phyloP scores from a whole-genome alignment of 2,797 vertebrate species.

The Mus spretus region DNA sequence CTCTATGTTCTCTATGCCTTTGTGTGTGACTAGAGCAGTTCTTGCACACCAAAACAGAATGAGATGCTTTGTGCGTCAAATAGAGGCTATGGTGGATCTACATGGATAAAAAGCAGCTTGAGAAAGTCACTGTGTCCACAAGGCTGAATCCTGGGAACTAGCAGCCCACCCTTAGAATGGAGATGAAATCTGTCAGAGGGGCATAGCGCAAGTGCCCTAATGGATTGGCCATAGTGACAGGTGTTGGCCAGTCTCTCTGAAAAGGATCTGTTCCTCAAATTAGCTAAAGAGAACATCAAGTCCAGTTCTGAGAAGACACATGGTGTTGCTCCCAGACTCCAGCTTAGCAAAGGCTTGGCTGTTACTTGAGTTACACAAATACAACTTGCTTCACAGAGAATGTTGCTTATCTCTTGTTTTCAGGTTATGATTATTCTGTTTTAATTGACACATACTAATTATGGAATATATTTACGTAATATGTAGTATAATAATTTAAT shows the following conservation, averaged over 20 bases:
- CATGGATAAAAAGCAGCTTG: constrained; percentile 19
- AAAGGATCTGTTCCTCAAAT: constrained; percentile 37
- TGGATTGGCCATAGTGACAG: constrained; percentile 30
- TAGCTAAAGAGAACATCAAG: constrained; percentile 32
- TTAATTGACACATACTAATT: neutral
- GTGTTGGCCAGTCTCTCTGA: neutral
- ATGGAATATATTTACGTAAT: neutral
- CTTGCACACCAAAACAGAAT: neutral
- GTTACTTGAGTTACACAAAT: neutral
- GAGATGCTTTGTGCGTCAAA: constrained; percentile 3
- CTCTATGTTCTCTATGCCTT: neutral
- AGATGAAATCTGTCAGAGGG: constrained; percentile 10
- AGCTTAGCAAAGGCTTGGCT: neutral
- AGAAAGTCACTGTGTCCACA: neutral
- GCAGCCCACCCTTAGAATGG: neutral
- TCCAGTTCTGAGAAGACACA: constrained; percentile 19
- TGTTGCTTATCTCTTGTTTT: constrained; percentile 32
- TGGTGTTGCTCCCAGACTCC: neutral
- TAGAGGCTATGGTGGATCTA: neutral
- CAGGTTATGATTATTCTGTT: neutral
- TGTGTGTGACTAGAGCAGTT: neutral
- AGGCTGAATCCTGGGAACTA: constrained; percentile 13
- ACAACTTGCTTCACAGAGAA: neutral
- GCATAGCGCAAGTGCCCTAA: neutral
- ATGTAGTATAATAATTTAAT: neutral